Evolutionary conservation across 1,140 invertebrate species (phyloP).

Genomic region (Tetramorium simillimum): DNA sequence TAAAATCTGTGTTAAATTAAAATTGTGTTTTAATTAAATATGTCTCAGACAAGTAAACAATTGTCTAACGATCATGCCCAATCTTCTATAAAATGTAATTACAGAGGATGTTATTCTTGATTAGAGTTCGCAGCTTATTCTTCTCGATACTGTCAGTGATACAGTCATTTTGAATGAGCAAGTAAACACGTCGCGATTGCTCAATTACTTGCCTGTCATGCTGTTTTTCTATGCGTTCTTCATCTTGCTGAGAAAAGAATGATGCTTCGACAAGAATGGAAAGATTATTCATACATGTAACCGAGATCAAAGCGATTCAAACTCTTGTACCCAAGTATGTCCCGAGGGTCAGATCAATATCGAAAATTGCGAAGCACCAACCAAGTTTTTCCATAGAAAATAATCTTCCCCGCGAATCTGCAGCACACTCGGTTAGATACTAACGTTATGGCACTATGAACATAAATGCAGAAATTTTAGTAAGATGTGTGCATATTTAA

Average conservation of each 20-base stretch:
- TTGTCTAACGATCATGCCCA: not conserved
- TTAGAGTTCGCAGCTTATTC: not conserved
- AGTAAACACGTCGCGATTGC: not conserved
- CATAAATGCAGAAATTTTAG: not conserved
- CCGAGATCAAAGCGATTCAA: not conserved
- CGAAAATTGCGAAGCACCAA: not conserved
- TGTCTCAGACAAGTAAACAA: not conserved
- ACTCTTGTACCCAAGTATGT: not conserved
- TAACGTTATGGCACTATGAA: not conserved
- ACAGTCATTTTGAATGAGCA: not conserved
- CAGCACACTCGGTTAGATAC: not conserved
- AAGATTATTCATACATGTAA: not conserved
- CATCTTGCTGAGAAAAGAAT: not conserved
- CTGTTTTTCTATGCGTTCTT: not conserved
- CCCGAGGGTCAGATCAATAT: constrained; percentile 23
- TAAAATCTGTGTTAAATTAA: not conserved
- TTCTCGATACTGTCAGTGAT: not conserved
- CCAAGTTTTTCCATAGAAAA: not conserved
- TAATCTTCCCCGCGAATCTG: constrained; percentile 1
- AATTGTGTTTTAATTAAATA: not conserved
- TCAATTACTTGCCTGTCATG: not conserved
- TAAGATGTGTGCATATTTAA: too few species aligned
- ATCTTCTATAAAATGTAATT: not conserved
- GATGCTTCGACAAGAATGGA: not conserved
- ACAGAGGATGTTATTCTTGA: not conserved